Percentiles rank a stretch among this genome's conserved stretches.
Evolutionary conservation across 2,888 invertebrate genomes (phyloP).

Genomic region (Stomorhina lunata): DNA sequence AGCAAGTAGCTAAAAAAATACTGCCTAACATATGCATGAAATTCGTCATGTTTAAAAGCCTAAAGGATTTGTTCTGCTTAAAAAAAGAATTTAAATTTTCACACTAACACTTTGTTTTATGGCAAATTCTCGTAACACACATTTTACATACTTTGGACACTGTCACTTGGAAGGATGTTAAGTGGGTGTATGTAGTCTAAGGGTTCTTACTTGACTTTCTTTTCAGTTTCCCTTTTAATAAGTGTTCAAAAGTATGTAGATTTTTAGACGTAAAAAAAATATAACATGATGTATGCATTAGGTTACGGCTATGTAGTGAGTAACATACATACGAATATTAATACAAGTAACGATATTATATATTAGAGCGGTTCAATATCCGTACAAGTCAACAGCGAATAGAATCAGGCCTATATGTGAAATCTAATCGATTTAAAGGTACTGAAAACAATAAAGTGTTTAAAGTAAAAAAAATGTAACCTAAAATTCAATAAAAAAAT

Average conservation of each 20-base stretch:
- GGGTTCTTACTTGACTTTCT: not conserved
- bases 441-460: too few relatives aligned
- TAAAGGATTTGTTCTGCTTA: not conserved
- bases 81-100: too few relatives aligned
- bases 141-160: not conserved
- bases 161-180: not conserved
- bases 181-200: not conserved
- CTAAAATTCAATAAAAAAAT: too few relatives aligned
- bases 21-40: constrained; percentile 8
- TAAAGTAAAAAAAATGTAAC: too few relatives aligned
- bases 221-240: constrained; percentile 4
- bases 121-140: too few relatives aligned
- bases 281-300: not conserved
- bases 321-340: too few relatives aligned
- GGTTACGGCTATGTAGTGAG: too few relatives aligned
- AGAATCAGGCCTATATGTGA: too few relatives aligned
- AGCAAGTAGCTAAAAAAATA: not conserved
- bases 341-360: too few relatives aligned
- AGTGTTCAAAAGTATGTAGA: not conserved
- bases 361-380: too few relatives aligned
- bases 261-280: not conserved
- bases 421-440: too few relatives aligned
- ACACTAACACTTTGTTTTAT: not conserved
- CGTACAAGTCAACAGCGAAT: too few relatives aligned
- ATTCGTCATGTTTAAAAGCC: constrained; percentile 15